Base-by-base conservation (phyloP, 1,140 invertebrate species). In the Drosophila lacertosa region DNA sequence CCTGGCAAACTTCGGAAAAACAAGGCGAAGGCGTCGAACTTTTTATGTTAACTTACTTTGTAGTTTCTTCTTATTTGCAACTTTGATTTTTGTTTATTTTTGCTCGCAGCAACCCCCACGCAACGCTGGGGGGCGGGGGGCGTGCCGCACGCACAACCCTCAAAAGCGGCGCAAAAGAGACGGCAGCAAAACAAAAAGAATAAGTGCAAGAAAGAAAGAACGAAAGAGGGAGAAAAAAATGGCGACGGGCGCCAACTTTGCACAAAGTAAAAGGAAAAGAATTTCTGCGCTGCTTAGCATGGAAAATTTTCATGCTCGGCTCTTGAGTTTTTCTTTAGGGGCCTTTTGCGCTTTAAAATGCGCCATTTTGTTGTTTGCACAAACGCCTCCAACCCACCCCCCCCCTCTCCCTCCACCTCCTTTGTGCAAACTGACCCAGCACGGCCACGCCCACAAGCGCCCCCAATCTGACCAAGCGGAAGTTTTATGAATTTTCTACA, bases 81-180 rank as follows among this genome's bases (percentile, higher is more conserved):
- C 82, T 88, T 88, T 88, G 82, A 88, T 88, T 88, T 88, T 88
- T 88, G 82, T 88, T 88, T 88, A 88, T 88, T 88, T 88, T 88
- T 77, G 82, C 77, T 66, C 55, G 39, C 37, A 54, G 64, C 74
- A 67, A 72, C 62, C 70, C 47, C 62, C 68, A 55, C 73, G 47
- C 39, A 55, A 60, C 57, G 60, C 70, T 53, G 18, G 42, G 33
- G 40, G 11, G 26, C 10, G 26, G 33, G 32, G 50, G 63, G 32
- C 44, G 63, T 55, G 16, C 26, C 22, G 54, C 26, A 63, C 67
- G 54, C 44, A 71, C 71, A 60, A 51, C 40, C 37, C 42, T 40
- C 55, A 48, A 24, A n/a, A n/a, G n/a, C 10, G 26, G 35, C 13
- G 54, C 45, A 29, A 55, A 9, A 24, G 40, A 35, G 58, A 63